Evolutionary conservation across 2,113 vertebrate genomes (phyloP).

Genomic region (Montifringilla adamsi): DNA sequence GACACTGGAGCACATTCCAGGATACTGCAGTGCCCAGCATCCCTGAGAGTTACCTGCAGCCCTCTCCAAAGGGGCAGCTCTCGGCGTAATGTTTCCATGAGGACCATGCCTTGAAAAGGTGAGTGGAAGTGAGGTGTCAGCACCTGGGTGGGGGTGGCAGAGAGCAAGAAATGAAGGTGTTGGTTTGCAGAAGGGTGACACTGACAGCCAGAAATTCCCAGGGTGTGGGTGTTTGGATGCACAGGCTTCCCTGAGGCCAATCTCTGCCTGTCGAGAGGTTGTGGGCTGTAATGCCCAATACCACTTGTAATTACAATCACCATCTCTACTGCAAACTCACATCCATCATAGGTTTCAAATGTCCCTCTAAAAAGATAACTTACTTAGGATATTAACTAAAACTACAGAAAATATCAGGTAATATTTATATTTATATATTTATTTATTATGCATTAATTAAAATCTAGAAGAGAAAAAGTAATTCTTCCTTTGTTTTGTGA

Average conservation of each 20-base stretch:
- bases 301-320: not conserved
- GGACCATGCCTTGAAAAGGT: not conserved
- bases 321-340: not conserved
- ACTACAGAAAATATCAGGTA: not conserved
- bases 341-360: not conserved
- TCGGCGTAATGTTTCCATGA: not conserved
- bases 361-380: not conserved
- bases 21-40: not conserved
- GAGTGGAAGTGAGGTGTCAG: not conserved
- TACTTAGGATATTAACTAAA: not conserved
- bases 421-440: not conserved
- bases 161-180: not conserved
- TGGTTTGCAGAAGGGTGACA: not conserved
- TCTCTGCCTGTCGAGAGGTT: not conserved
- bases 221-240: not conserved
- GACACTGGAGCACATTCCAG: not conserved
- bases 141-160: not conserved
- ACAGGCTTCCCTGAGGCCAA: not conserved
- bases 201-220: not conserved
- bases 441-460: not conserved
- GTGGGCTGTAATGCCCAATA: not conserved
- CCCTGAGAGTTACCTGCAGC: not conserved
- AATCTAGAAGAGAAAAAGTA: not conserved
- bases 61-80: not conserved
- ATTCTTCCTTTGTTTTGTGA: not conserved